Conservation (phyloP, 2,113 vertebrate species). For the Candoia aspera region DNA sequence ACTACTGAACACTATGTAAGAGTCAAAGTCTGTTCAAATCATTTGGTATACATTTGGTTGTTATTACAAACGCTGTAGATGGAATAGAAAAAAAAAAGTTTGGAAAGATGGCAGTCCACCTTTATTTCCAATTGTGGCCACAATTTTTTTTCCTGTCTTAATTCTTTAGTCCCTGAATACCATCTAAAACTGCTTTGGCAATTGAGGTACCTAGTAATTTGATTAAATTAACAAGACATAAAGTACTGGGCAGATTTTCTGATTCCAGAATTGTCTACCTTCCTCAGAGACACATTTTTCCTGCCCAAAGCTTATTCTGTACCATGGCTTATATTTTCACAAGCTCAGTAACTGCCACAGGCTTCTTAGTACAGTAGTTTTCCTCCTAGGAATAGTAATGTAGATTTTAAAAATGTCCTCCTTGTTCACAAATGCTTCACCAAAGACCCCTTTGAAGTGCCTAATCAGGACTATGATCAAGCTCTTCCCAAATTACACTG, state of each 20-base stretch:
- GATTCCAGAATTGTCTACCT: not conserved
- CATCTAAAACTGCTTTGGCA: not conserved
- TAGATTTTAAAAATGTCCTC: not conserved
- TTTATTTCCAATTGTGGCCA: not conserved
- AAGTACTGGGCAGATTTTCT: not conserved
- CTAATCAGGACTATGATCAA: not conserved
- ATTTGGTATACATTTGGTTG: not conserved
- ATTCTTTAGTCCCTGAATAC: not conserved
- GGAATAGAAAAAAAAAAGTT: not conserved
- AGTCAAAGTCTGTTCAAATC: not conserved
- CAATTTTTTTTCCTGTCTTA: too few species aligned
- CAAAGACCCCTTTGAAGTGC: not conserved
- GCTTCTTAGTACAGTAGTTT: not conserved
- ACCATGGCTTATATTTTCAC: not conserved
- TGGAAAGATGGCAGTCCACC: not conserved
- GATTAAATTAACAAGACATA: not conserved
- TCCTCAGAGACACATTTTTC: not conserved
- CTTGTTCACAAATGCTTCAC: not conserved
- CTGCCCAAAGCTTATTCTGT: not conserved
- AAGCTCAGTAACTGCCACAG: not conserved
- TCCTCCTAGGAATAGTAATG: not conserved
- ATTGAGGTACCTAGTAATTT: not conserved
- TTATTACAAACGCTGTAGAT: not conserved
- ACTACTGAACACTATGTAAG: not conserved
- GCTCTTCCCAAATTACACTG: not conserved